A percentile compares a stretch with the other conserved stretches of the same genome.
Evolutionary conservation across 2,113 vertebrate genomes (phyloP).

Genomic region (Fulmarus glacialis): DNA sequence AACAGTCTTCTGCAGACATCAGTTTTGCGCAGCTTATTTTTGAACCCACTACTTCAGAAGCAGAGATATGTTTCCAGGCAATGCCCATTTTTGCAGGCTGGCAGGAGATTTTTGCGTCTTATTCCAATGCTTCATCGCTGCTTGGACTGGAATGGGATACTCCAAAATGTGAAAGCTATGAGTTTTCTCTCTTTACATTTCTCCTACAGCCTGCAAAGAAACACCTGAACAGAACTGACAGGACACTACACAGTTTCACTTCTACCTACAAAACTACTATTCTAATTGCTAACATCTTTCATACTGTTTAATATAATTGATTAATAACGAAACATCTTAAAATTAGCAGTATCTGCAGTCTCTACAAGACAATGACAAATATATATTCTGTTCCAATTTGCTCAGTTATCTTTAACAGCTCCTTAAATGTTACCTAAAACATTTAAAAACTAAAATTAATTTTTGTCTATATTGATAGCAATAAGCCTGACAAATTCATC

Average conservation of each 20-base stretch:
- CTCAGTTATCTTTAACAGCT: neutral
- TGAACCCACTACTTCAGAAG: neutral
- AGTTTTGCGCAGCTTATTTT: neutral
- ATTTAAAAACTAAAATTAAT: neutral
- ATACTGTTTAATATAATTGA: neutral
- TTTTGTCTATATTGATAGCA: neutral
- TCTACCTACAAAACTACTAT: neutral
- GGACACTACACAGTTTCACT: neutral
- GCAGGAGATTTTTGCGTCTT: neutral
- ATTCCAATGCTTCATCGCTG: neutral
- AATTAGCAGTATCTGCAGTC: neutral
- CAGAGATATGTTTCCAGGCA: neutral
- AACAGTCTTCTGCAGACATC: neutral
- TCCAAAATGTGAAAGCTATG: neutral
- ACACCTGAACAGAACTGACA: neutral
- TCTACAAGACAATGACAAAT: neutral
- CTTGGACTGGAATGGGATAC: neutral
- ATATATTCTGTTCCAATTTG: neutral
- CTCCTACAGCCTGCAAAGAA: neutral
- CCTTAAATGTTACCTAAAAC: neutral
- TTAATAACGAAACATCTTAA: neutral
- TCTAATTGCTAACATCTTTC: neutral
- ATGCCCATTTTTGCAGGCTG: neutral
- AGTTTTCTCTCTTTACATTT: neutral
- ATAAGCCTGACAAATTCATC: neutral